phyloP scores from a whole-genome alignment of 2,113 vertebrate species.

The Poecile atricapillus region DNA sequence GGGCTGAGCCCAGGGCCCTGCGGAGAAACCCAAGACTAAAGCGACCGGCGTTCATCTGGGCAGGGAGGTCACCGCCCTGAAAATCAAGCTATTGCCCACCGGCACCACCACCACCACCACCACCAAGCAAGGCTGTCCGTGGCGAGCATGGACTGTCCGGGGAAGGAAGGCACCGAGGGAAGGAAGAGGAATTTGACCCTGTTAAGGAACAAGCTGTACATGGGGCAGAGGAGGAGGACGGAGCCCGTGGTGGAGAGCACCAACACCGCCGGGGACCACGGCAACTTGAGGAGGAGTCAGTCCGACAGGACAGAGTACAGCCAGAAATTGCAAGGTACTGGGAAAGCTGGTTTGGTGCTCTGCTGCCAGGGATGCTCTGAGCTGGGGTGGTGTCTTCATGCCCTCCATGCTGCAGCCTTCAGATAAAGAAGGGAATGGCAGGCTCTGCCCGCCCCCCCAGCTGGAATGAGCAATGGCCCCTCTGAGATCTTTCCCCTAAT shows the following conservation, averaged over 20 bases:
- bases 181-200: conserved; percentile 84
- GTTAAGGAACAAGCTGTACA: conserved; percentile 78
- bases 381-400: neutral
- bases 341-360: neutral
- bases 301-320: conserved; percentile 96
- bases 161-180: conserved; percentile 72
- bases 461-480: neutral
- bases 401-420: neutral
- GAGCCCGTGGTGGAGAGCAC: conserved; percentile 82
- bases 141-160: conserved; percentile 73
- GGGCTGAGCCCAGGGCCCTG: conserved; percentile 67
- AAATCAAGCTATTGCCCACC: rapidly evolving
- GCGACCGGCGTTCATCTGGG: neutral
- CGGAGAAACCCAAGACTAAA: neutral
- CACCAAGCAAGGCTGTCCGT: conserved; percentile 13
- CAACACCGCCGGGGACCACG: conserved; percentile 69
- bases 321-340: conserved; percentile 91
- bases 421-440: neutral
- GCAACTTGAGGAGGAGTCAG: conserved; percentile 88
- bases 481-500: neutral
- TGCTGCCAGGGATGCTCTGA: neutral
- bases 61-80: neutral
- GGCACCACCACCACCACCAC: rapidly evolving
- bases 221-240: conserved; percentile 89
- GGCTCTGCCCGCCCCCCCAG: rapidly evolving